Conservation (phyloP, 2,113 vertebrate species). For the Neopipo cinnamomea region DNA sequence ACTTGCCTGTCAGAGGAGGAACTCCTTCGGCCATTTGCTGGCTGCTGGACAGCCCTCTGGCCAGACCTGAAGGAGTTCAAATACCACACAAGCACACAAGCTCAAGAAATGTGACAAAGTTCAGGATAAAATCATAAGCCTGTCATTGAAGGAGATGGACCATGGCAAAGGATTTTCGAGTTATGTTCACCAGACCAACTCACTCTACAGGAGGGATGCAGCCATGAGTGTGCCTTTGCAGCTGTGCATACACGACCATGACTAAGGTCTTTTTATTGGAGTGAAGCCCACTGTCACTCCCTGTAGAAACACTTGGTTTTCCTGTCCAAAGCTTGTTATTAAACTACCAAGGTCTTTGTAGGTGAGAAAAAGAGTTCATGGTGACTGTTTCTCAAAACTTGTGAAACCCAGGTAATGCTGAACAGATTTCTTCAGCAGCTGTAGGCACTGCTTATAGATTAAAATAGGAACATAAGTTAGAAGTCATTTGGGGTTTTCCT, state of each 20-base stretch:
- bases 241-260: fast-evolving
- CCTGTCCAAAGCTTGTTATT: neutral
- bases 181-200: neutral
- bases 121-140: neutral
- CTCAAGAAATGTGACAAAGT: neutral
- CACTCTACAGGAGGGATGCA: neutral
- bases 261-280: neutral
- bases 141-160: neutral
- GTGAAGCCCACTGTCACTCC: neutral
- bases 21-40: neutral
- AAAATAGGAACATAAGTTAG: neutral
- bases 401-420: neutral
- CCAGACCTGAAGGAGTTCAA: neutral
- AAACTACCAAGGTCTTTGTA: neutral
- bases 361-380: neutral
- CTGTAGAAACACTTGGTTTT: neutral
- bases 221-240: neutral
- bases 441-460: neutral
- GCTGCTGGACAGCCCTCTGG: neutral
- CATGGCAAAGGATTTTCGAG: neutral
- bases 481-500: conserved; percentile 11
- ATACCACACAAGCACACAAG: neutral
- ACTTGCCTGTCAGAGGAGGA: neutral
- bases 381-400: neutral
- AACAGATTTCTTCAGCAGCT: neutral